A percentile compares a stretch with the other conserved stretches of the same genome.
Evolutionary conservation across 2,888 invertebrate genomes (phyloP).

Genomic region (Oligia latruncula): DNA sequence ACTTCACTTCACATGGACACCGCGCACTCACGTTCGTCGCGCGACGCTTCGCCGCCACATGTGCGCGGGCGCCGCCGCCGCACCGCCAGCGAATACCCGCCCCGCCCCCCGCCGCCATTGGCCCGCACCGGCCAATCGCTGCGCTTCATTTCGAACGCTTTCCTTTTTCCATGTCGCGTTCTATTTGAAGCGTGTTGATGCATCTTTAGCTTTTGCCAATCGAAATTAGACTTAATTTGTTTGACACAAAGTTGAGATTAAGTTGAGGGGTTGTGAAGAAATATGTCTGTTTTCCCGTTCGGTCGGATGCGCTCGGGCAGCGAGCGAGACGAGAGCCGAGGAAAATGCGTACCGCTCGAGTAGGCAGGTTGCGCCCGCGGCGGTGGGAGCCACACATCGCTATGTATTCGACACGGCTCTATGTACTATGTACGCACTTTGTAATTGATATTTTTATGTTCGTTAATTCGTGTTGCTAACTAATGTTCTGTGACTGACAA

Average conservation of each 20-base stretch:
- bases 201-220: conserved; percentile 70
- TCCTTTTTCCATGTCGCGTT: conserved; percentile 88
- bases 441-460: conserved; percentile 86
- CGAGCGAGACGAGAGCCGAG: conserved; percentile 83
- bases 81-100: conserved; percentile 70
- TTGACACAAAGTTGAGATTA: conserved; percentile 49
- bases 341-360: conserved; percentile 78
- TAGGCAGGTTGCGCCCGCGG: conserved; percentile 68
- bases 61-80: conserved; percentile 71
- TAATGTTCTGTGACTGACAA: conserved; percentile 60
- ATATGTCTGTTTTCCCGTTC: conserved; percentile 87
- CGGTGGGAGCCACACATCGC: conserved; percentile 48
- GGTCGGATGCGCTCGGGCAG: conserved; percentile 87
- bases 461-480: conserved; percentile 77
- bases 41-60: conserved; percentile 73
- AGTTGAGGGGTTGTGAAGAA: conserved; percentile 52
- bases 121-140: conserved; percentile 86
- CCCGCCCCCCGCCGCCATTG: conserved; percentile 85
- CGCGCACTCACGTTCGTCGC: conserved; percentile 74
- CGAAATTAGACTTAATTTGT: conserved; percentile 64
- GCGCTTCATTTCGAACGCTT: conserved; percentile 88
- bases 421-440: conserved; percentile 68
- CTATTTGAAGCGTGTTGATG: conserved; percentile 88
- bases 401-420: conserved; percentile 54
- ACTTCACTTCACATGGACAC: conserved; percentile 69